Conservation (phyloP, 2,888 invertebrate genomes). For the Stenichneumon culpator region DNA sequence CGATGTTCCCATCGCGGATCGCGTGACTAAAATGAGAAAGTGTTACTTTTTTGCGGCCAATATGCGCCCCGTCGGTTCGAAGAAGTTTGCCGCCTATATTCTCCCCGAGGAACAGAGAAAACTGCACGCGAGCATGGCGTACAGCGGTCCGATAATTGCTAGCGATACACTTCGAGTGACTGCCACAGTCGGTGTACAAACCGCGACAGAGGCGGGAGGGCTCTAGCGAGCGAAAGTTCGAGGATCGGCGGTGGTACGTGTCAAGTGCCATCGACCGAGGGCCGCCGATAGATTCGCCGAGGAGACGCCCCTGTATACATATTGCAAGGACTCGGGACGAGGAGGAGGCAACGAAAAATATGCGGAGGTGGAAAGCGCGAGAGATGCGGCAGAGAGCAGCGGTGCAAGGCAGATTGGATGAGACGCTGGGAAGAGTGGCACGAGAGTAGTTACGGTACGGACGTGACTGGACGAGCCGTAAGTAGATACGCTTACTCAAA, state of each 20-base stretch:
- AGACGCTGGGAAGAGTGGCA: slow-evolving; percentile 20
- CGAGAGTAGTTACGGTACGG: slow-evolving; percentile 37
- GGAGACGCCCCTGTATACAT: slow-evolving; percentile 17
- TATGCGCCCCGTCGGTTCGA: neutral
- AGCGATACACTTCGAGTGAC: neutral
- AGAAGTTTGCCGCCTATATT: neutral
- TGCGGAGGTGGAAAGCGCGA: neutral
- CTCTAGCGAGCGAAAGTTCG: neutral
- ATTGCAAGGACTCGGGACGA: slow-evolving; percentile 29
- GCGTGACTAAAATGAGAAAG: neutral
- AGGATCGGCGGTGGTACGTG: neutral
- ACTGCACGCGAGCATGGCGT: neutral
- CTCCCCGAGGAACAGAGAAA: neutral
- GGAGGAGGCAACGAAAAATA: slow-evolving; percentile 22
- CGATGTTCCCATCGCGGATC: neutral
- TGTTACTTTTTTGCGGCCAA: neutral
- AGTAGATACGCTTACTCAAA: slow-evolving; percentile 47
- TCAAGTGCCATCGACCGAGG: neutral
- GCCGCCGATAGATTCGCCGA: slow-evolving; percentile 17
- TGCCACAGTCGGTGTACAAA: neutral
- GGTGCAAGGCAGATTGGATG: slow-evolving; percentile 55
- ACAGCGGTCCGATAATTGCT: neutral
- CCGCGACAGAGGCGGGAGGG: neutral
- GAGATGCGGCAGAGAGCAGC: slow-evolving; percentile 7
- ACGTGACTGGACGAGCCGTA: slow-evolving; percentile 46